Conservation (phyloP, 2,888 invertebrate genomes). For the Blera fallax region DNA sequence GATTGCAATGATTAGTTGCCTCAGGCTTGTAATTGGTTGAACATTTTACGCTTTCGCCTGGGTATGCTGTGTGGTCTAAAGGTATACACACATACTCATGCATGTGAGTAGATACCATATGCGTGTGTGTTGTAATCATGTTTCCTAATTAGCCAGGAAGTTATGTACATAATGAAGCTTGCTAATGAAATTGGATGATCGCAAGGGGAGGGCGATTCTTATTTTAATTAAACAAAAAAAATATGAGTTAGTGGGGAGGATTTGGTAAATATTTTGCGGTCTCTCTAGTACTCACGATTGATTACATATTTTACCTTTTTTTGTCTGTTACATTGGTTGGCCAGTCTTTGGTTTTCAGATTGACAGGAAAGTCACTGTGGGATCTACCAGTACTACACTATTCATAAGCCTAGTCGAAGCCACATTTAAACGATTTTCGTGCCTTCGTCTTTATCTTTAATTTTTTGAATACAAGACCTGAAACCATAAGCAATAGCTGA, state of each 20-base stretch:
- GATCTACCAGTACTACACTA: no score
- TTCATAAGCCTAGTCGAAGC: no score
- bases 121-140: background rate
- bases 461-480: no score
- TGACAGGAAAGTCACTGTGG: no score
- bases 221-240: background rate
- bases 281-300: background rate
- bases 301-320: no score
- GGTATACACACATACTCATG: background rate
- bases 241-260: background rate
- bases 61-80: background rate
- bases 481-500: no score
- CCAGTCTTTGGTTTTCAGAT: no score
- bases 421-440: no score
- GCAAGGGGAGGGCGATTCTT: background rate
- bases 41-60: constrained; percentile 1
- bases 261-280: background rate
- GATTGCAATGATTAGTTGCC: constrained; percentile 69
- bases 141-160: constrained; percentile 19
- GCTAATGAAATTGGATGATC: background rate
- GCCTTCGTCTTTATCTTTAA: no score
- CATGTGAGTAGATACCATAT: background rate
- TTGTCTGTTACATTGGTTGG: no score
- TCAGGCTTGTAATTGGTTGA: constrained; percentile 48
- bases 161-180: background rate